These are phyloP conservation scores for Gouania willdenowi DNA, from an alignment of 2,797 vertebrate species.

Conservation along the genomic window DNA sequence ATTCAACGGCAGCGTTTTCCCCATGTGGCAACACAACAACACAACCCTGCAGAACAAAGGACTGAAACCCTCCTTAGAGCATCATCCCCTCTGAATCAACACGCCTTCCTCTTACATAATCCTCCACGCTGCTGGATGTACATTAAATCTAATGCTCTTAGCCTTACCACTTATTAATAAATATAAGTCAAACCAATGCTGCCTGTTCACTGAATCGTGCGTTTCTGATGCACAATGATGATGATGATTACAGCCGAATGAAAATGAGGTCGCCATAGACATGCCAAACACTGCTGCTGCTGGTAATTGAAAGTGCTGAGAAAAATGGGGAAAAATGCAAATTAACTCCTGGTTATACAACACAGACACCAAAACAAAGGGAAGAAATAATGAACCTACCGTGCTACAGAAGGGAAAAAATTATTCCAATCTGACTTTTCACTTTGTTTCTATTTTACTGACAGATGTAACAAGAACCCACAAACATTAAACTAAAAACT, in stretches of 20 bases:
- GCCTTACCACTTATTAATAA: too few relatives aligned
- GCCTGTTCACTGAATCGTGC: too few relatives aligned
- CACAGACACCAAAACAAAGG: not conserved
- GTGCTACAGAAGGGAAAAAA: not conserved
- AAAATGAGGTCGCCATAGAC: conserved; percentile 27
- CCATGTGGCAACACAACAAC: conserved; percentile 41
- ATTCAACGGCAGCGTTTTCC: conserved; percentile 36
- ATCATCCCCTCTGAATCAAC: too few relatives aligned
- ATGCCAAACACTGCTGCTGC: conserved; percentile 17
- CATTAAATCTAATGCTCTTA: too few relatives aligned
- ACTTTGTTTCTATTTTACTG: too few relatives aligned
- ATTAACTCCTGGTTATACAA: conserved; percentile 16
- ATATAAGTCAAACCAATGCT: not conserved
- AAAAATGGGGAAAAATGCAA: conserved; percentile 30
- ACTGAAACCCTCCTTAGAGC: too few relatives aligned
- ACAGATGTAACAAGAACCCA: too few relatives aligned
- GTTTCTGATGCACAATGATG: not conserved
- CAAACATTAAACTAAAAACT: too few relatives aligned
- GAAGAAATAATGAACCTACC: conserved; percentile 15
- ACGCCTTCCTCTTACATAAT: not conserved
- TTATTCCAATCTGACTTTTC: too few relatives aligned
- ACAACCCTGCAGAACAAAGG: conserved; percentile 24
- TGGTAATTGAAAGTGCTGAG: conserved; percentile 22
- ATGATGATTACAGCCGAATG: conserved; percentile 13
- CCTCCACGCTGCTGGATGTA: not conserved